Percentiles rank a stretch among this genome's conserved stretches.
These are phyloP conservation scores for Sebastolobus alascanus DNA, from an alignment of 2,797 vertebrate genomes.

Conservation along the genomic window DNA sequence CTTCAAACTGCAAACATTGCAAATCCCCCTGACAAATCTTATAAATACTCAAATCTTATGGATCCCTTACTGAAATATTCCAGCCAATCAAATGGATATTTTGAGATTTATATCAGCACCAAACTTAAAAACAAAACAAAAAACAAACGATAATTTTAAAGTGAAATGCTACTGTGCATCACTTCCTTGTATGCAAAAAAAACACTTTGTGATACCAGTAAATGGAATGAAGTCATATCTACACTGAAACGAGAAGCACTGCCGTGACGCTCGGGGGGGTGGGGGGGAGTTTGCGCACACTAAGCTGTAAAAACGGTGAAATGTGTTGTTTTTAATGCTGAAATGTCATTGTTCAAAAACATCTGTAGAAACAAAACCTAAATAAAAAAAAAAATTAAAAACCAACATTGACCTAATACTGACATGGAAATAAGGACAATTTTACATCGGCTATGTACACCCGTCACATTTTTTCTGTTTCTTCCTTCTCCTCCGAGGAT, in stretches of 20 bases:
- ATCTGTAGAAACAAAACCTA: slow-evolving; percentile 30
- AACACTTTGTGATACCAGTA: slow-evolving; percentile 55
- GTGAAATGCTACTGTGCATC: slow-evolving; percentile 60
- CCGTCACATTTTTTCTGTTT: slow-evolving; percentile 58
- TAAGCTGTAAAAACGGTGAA: slow-evolving; percentile 58
- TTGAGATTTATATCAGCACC: slow-evolving; percentile 54
- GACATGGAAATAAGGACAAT: slow-evolving; percentile 72
- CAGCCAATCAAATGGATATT: slow-evolving; percentile 50
- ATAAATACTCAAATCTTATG: slow-evolving; percentile 45
- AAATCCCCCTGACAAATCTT: slow-evolving; percentile 41
- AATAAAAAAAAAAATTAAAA: slow-evolving; percentile 21
- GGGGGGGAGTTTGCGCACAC: slow-evolving; percentile 36
- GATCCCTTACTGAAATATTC: slow-evolving; percentile 57
- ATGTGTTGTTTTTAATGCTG: slow-evolving; percentile 32
- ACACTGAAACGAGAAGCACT: slow-evolving; percentile 65
- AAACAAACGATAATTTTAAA: slow-evolving; percentile 38
- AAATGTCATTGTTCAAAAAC: slow-evolving; percentile 41
- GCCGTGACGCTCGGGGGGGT: slow-evolving; percentile 10
- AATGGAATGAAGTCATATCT: slow-evolving; percentile 77
- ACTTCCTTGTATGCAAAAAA: slow-evolving; percentile 46
- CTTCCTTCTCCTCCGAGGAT: slow-evolving; percentile 34
- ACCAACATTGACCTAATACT: slow-evolving; percentile 70
- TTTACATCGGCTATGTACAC: slow-evolving; percentile 81
- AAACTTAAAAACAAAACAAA: slow-evolving; percentile 31
- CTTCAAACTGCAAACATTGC: slow-evolving; percentile 57